A percentile compares a stretch with the other conserved stretches of the same genome.
Conservation (phyloP, 2,113 vertebrate genomes). For the Rutilus rutilus region DNA sequence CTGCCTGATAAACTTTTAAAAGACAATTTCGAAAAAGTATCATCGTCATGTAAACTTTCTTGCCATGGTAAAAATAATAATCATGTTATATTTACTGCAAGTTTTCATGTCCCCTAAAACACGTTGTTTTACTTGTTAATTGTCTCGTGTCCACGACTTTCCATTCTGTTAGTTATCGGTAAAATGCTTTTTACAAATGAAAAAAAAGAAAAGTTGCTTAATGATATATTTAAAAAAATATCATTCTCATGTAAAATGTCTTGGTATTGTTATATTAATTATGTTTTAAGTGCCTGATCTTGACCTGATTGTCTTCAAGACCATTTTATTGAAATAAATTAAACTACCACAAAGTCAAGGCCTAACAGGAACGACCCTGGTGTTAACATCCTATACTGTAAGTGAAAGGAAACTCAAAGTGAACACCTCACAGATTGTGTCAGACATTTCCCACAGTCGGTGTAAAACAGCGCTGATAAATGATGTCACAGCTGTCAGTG, state of each 20-base stretch:
- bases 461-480: conserved; percentile 16
- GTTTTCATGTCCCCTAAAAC: not conserved
- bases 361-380: not conserved
- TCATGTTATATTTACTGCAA: too few species aligned
- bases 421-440: not conserved
- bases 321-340: not conserved
- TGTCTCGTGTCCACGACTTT: not conserved
- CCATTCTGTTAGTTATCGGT: not conserved
- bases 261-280: too few species aligned
- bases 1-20: too few species aligned
- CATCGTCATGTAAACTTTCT: too few species aligned
- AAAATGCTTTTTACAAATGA: not conserved
- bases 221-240: not conserved
- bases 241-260: not conserved
- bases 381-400: not conserved
- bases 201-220: too few species aligned
- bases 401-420: not conserved
- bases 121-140: not conserved
- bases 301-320: not conserved
- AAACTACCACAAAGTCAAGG: not conserved
- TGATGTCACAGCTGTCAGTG: conserved; percentile 3
- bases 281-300: not conserved
- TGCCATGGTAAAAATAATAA: too few species aligned
- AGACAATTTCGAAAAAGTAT: too few species aligned
- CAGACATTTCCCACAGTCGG: not conserved